Percentiles rank a stretch among this genome's conserved stretches.
phyloP scores from a whole-genome alignment of 2,113 vertebrate genomes.

The Oryzias curvinotus region DNA sequence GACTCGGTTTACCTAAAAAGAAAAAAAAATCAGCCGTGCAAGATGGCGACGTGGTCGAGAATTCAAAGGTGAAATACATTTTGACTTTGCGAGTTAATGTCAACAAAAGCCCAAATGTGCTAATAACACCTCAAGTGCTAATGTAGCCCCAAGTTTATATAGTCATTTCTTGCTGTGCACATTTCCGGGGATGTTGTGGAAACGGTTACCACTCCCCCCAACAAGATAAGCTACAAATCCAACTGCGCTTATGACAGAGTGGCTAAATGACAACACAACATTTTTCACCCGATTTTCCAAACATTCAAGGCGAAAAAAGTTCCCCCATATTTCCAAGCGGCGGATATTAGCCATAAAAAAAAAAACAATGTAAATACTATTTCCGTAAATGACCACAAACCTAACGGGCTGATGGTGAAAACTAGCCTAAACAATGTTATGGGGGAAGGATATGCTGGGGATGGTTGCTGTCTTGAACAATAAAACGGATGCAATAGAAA shows the following conservation, averaged over 20 bases:
- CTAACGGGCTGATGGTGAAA: too few species aligned
- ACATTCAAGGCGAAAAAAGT: too few species aligned
- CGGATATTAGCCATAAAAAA: too few species aligned
- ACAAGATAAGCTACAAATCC: conserved; percentile 46
- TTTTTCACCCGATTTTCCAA: background rate
- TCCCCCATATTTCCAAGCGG: too few species aligned
- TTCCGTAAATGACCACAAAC: too few species aligned
- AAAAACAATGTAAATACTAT: too few species aligned
- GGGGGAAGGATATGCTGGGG: too few species aligned
- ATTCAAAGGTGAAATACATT: conserved; percentile 78
- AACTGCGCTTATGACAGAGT: conserved; percentile 41
- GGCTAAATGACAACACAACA: conserved; percentile 47
- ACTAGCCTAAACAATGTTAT: too few species aligned
- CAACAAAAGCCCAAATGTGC: conserved; percentile 32
- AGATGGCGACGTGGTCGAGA: conserved; percentile 81
- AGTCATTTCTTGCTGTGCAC: background rate
- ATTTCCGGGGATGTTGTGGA: conserved; percentile 40
- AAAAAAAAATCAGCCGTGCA: conserved; percentile 67
- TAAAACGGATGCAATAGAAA: too few species aligned
- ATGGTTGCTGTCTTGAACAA: too few species aligned
- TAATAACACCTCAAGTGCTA: background rate
- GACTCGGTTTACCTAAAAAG: conserved; percentile 47
- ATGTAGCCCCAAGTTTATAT: background rate
- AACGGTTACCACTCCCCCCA: conserved; percentile 54
- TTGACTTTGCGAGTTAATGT: conserved; percentile 62